Percentiles rank a stretch among this genome's conserved stretches.
These are phyloP conservation scores for Mesorhabditis belari DNA, from an alignment of 2,888 invertebrate species.

Conservation along the genomic window DNA sequence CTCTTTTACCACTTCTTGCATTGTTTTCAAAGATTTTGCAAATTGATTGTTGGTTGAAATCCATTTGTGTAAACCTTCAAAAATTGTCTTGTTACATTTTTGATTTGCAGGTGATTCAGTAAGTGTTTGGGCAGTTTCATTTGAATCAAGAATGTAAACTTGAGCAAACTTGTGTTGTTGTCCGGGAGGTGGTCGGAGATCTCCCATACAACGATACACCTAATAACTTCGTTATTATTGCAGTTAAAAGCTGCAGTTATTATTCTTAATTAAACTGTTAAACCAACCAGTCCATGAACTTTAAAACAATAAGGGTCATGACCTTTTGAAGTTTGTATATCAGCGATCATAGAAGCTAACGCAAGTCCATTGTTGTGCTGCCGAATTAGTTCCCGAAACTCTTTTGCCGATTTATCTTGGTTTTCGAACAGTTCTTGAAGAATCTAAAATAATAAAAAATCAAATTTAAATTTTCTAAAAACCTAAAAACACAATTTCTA, in stretches of 20 bases:
- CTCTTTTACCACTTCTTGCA: background rate
- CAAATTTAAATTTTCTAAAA: too few relatives aligned
- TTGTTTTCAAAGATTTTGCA: background rate
- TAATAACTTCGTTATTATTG: too few relatives aligned
- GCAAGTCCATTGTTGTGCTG: slow-evolving; percentile 13
- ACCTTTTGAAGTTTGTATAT: slow-evolving; percentile 9
- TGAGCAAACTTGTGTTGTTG: slow-evolving; percentile 2
- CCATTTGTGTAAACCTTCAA: background rate
- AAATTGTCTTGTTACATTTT: background rate
- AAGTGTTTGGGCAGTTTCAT: background rate
- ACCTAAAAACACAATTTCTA: too few relatives aligned
- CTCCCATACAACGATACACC: slow-evolving; percentile 5
- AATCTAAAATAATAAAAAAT: too few relatives aligned
- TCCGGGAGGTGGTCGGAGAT: slow-evolving; percentile 2
- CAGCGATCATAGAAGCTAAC: slow-evolving; percentile 12
- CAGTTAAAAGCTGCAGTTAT: too few relatives aligned
- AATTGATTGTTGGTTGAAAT: background rate
- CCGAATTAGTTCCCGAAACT: slow-evolving; percentile 1
- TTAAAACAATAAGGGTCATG: slow-evolving; percentile 13
- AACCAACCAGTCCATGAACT: slow-evolving; percentile 15
- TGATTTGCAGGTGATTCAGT: background rate
- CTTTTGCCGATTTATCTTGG: background rate
- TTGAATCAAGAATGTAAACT: slow-evolving; percentile 8
- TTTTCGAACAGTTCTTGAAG: background rate
- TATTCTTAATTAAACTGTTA: too few relatives aligned